A percentile compares a stretch with the other conserved stretches of the same genome.
Conservation (phyloP, 2,113 vertebrate genomes). For the Aspiorhynchus laticeps region DNA sequence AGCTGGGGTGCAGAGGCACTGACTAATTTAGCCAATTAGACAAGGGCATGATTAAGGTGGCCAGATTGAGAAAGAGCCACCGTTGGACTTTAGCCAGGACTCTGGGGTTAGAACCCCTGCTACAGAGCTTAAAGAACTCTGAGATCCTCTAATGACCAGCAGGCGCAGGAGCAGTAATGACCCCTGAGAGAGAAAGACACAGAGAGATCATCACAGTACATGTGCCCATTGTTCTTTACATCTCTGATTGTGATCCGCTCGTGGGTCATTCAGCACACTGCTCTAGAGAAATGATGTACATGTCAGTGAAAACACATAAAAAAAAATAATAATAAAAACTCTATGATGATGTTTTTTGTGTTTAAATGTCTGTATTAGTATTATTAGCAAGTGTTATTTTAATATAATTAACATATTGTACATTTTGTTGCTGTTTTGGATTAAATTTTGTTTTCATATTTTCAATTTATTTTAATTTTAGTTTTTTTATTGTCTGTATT, state of each 20-base stretch:
- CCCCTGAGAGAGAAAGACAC: conserved; percentile 49
- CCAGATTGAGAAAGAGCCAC: conserved; percentile 76
- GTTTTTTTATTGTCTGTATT: not conserved
- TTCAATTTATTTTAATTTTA: not conserved
- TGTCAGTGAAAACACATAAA: not conserved
- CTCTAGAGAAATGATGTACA: not conserved
- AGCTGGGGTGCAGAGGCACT: conserved; percentile 69
- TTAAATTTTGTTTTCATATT: not conserved
- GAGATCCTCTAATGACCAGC: conserved; percentile 56
- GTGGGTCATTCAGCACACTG: not conserved
- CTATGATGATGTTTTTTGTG: no score
- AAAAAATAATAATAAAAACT: not conserved
- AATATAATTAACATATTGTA: not conserved
- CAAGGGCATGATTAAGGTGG: conserved; percentile 75
- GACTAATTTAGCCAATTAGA: conserved; percentile 79
- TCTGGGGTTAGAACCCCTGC: conserved; percentile 74
- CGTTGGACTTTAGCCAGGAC: conserved; percentile 75
- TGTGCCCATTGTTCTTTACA: not conserved
- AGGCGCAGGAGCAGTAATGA: conserved; percentile 67
- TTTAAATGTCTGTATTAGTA: no score
- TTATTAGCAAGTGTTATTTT: not conserved
- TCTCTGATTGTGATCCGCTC: not conserved
- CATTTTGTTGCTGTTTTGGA: not conserved
- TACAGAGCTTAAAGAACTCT: conserved; percentile 62
- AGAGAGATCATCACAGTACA: not conserved